Evolutionary conservation across 2,797 vertebrate genomes (phyloP).

Genomic region (Tauraco hartlaubi): DNA sequence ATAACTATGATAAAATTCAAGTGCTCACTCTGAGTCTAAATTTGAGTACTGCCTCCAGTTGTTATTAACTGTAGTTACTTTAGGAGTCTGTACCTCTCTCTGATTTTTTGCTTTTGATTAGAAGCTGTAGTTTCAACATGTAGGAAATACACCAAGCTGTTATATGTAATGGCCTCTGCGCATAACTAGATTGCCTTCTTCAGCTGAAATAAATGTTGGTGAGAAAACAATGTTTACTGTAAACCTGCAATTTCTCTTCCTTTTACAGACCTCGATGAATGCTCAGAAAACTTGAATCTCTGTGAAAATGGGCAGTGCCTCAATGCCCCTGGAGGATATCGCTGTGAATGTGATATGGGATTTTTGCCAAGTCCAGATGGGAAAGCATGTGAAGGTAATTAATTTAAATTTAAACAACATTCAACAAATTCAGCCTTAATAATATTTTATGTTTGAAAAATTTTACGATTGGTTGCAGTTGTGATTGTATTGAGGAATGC

Average conservation of each 20-base stretch:
- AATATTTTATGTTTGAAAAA: neutral
- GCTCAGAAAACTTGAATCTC: conserved; percentile 90
- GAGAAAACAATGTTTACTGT: neutral
- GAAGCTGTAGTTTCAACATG: neutral
- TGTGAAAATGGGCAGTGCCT: conserved; percentile 94
- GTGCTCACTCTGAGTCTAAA: conserved; percentile 5
- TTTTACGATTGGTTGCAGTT: neutral
- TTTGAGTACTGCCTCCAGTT: conserved; percentile 14
- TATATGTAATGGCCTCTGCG: neutral
- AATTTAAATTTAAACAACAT: neutral
- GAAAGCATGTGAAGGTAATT: conserved; percentile 91
- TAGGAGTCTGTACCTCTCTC: neutral
- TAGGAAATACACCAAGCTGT: neutral
- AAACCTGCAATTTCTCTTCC: neutral
- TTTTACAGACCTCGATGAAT: conserved; percentile 90
- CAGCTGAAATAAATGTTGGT: neutral
- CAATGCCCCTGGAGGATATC: conserved; percentile 89
- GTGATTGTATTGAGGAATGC: neutral
- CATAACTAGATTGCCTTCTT: neutral
- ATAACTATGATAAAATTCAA: conserved; percentile 21
- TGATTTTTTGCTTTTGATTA: conserved; percentile 14
- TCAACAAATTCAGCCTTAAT: neutral
- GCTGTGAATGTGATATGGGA: conserved; percentile 95
- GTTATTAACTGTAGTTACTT: neutral
- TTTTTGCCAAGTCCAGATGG: conserved; percentile 88